phyloP scores from a whole-genome alignment of 2,113 vertebrate genomes.

The Eulemur rufifrons region DNA sequence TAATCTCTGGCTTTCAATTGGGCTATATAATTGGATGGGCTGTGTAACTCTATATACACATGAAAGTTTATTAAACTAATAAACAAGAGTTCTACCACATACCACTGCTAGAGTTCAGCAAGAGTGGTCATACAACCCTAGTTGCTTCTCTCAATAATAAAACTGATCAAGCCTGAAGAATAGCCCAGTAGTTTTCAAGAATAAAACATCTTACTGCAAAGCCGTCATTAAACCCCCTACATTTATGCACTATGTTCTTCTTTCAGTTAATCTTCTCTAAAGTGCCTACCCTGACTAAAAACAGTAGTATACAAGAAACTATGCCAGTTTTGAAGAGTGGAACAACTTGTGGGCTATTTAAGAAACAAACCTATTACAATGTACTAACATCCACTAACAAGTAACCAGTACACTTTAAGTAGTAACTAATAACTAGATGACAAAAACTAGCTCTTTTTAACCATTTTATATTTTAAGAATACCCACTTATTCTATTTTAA shows the following conservation, averaged over 20 bases:
- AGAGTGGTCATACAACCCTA: not conserved
- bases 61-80: not conserved
- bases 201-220: not conserved
- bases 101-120: not conserved
- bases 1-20: not conserved
- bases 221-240: not conserved
- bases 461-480: slow-evolving; percentile 1
- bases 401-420: not conserved
- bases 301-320: not conserved
- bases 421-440: not conserved
- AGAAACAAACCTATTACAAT: not conserved
- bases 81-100: not conserved
- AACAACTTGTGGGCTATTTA: not conserved
- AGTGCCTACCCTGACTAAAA: not conserved
- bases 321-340: not conserved
- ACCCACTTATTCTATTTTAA: not conserved
- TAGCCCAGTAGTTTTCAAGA: not conserved
- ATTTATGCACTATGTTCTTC: not conserved
- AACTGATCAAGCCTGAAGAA: not conserved
- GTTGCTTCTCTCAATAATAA: not conserved
- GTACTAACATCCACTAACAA: not conserved
- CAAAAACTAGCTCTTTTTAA: slow-evolving; percentile 14
- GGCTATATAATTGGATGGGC: not conserved
- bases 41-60: not conserved
- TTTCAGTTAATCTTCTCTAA: not conserved